Evolutionary conservation across 2,797 vertebrate genomes (phyloP).

Genomic region (Protonibea diacanthus): DNA sequence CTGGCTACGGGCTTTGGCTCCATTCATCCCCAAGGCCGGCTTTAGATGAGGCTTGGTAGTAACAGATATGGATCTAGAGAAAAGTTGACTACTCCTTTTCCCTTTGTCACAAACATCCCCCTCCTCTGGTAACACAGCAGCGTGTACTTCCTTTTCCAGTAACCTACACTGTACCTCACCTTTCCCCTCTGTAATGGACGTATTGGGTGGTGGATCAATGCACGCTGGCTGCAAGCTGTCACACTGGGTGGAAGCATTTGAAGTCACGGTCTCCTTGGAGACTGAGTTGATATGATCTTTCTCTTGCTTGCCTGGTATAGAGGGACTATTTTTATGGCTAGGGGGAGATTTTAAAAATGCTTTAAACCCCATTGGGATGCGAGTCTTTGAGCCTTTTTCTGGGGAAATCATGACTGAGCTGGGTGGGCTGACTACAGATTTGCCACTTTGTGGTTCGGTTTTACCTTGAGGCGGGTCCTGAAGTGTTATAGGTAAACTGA

Average conservation of each 20-base stretch:
- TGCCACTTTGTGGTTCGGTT: slow-evolving; percentile 78
- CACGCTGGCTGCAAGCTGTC: slow-evolving; percentile 63
- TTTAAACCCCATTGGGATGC: slow-evolving; percentile 90
- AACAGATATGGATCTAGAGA: slow-evolving; percentile 89
- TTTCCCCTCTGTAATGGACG: slow-evolving; percentile 65
- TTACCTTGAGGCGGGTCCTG: slow-evolving; percentile 72
- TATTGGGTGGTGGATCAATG: slow-evolving; percentile 64
- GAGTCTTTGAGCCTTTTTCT: slow-evolving; percentile 87
- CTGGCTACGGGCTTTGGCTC: slow-evolving; percentile 95
- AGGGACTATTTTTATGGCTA: slow-evolving; percentile 85
- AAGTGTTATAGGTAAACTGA: slow-evolving; percentile 72
- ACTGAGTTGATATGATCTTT: slow-evolving; percentile 93
- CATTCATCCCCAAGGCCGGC: slow-evolving; percentile 94
- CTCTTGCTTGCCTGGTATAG: slow-evolving; percentile 91
- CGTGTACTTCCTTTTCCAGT: slow-evolving; percentile 61
- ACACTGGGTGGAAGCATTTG: slow-evolving; percentile 73
- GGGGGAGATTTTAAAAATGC: slow-evolving; percentile 90
- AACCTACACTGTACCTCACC: slow-evolving; percentile 62
- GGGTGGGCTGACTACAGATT: slow-evolving; percentile 69
- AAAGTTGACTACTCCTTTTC: slow-evolving; percentile 85
- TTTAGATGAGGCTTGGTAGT: slow-evolving; percentile 89
- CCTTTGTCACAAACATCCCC: slow-evolving; percentile 67
- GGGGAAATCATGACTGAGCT: slow-evolving; percentile 67
- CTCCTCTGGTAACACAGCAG: slow-evolving; percentile 59
- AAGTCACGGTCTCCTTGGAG: slow-evolving; percentile 86